Evolutionary conservation across 2,888 invertebrate species (phyloP), one percentile per base, ranked within the genome.

Genomic region (Protodeltote pygarga): DNA sequence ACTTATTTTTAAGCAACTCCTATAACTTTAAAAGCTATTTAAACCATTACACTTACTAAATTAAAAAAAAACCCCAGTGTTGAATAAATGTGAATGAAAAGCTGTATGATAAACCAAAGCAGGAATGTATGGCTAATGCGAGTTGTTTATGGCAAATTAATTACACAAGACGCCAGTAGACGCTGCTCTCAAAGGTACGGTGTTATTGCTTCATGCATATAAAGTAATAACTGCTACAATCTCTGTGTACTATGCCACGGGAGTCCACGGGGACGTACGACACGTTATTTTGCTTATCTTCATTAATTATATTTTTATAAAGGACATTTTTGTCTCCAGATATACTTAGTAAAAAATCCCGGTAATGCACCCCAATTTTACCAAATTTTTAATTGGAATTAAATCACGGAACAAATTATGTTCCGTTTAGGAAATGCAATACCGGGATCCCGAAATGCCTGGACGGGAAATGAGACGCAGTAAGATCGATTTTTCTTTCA

Each of bases 171-270:
- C 69, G 71, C 75, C 61, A 68, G 70, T 72, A 66, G 51, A 52
- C 44, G 53, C 58, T 50, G 39, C 48, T 55, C 71, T 74, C 75
- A 72, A 76, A 72, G 71, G 66, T 60, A 67, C 66, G 63, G 70
- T 75, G 78, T 85, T 86, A 87, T 84, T 82, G 77, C 84, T 83
- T 79, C 80, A 84, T 83, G 85, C 84, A 82, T 84, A 84, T 84
- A 83, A 85, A 84, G 80, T 81, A 84, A 85, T 84, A 81, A 83
- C 75, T 74, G 71, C 75, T 73, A 74, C 77, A 73, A 74, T 73
- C 73, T 70, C 71, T 59, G 66, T 66, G 64, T 74, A 73, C 71
- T 75, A 79, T 71, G 72, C 58, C 60, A 66, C 33, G 23, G 39
- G 73, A 48, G 27, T 72, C 80, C 84, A 79, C 50, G 65, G 65